Evolutionary conservation across 2,888 invertebrate genomes (phyloP).

Genomic region (Coecobrya sp.): DNA sequence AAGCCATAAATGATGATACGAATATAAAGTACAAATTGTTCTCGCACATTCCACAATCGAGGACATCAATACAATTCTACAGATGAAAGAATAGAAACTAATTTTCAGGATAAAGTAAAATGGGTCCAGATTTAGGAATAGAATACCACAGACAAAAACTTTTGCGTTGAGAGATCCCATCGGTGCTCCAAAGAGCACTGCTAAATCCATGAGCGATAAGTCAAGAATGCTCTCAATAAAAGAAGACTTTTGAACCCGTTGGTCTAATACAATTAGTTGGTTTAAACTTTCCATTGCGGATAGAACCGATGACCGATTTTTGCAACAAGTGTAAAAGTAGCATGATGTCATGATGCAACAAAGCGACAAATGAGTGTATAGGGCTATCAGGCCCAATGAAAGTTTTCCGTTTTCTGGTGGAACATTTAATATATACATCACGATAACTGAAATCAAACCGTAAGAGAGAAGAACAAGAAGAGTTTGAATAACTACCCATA

Average conservation of each 20-base stretch:
- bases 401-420: neutral
- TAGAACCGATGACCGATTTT: neutral
- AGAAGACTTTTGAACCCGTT: neutral
- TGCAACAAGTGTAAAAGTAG: neutral
- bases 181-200: neutral
- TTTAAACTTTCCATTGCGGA: slow-evolving; percentile 16
- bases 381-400: neutral
- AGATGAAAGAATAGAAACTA: neutral
- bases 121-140: neutral
- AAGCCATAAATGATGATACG: slow-evolving; percentile 17
- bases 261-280: neutral
- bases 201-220: neutral
- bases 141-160: neutral
- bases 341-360: slow-evolving; percentile 14
- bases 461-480: neutral
- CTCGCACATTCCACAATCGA: slow-evolving; percentile 5
- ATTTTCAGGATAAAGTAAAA: neutral
- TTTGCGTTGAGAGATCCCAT: neutral
- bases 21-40: slow-evolving; percentile 34
- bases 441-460: neutral
- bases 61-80: neutral
- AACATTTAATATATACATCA: neutral
- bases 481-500: neutral
- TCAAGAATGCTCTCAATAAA: neutral
- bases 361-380: neutral